Evolutionary conservation across 2,888 invertebrate species (phyloP).

Genomic region (Oasisia sp.): DNA sequence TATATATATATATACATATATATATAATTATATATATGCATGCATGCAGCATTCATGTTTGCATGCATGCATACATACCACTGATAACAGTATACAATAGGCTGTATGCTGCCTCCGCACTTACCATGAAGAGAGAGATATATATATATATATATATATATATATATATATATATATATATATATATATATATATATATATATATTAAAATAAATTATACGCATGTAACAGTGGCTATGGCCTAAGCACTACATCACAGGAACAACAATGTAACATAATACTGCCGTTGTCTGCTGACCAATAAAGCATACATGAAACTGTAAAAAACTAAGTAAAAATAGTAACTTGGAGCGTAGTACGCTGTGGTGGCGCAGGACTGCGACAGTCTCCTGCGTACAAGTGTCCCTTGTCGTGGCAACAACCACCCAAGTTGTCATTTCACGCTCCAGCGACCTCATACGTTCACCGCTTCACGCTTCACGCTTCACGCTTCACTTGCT

Average conservation of each 20-base stretch:
- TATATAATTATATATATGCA: too few species aligned
- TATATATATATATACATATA: too few species aligned
- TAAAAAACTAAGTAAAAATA: background rate
- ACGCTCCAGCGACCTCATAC: conserved; percentile 13
- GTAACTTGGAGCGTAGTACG: background rate
- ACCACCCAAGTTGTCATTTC: conserved; percentile 17
- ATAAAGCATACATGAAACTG: background rate
- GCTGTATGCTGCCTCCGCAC: too few species aligned
- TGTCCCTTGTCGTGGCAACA: background rate
- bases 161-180: too few species aligned
- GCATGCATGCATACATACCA: too few species aligned
- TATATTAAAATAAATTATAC: background rate
- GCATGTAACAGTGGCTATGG: background rate
- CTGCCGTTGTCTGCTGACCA: background rate
- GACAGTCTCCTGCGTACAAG: background rate
- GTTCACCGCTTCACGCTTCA: conserved; percentile 1
- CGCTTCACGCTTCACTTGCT: conserved; percentile 8
- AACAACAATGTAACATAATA: background rate
- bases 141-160: too few species aligned
- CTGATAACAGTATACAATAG: too few species aligned
- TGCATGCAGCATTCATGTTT: too few species aligned
- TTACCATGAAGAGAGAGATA: too few species aligned
- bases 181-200: too few species aligned
- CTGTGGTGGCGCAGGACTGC: background rate
- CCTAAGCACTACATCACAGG: background rate